Evolutionary conservation across 2,797 vertebrate species (phyloP).

Genomic region (Furcifer pardalis): DNA sequence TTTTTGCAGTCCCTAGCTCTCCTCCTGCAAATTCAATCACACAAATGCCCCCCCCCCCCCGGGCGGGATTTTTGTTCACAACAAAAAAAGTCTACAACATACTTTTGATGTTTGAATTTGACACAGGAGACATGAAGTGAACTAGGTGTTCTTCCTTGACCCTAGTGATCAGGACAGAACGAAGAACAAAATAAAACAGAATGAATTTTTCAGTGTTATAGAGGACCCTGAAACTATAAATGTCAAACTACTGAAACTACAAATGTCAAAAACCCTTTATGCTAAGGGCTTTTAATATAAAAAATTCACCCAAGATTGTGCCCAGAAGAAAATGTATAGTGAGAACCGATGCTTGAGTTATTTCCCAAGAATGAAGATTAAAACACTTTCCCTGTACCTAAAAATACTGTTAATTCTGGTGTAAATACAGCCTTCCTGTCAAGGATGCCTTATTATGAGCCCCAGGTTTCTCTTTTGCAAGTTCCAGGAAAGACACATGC

Average conservation of each 20-base stretch:
- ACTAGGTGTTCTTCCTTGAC: background rate
- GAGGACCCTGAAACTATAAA: background rate
- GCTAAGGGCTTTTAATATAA: background rate
- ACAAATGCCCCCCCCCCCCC: too few relatives aligned
- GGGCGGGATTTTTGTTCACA: too few relatives aligned
- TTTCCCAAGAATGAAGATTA: too few relatives aligned
- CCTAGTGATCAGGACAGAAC: background rate
- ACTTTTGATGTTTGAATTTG: background rate
- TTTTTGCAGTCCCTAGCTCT: too few relatives aligned
- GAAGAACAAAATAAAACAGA: background rate
- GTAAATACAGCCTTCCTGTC: background rate
- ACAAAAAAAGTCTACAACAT: background rate
- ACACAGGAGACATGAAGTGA: background rate
- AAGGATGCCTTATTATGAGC: background rate
- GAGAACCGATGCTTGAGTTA: background rate
- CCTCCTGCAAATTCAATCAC: too few relatives aligned
- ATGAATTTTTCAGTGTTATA: background rate
- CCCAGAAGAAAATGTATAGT: background rate
- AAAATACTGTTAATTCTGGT: background rate
- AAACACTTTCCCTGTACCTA: background rate
- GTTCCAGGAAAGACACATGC: too few relatives aligned
- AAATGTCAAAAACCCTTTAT: background rate
- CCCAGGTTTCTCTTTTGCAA: background rate
- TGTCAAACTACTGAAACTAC: background rate
- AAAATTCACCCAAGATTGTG: background rate